Evolutionary conservation across 2,113 vertebrate genomes (phyloP).

Genomic region (Thamnophis sirtalis): DNA sequence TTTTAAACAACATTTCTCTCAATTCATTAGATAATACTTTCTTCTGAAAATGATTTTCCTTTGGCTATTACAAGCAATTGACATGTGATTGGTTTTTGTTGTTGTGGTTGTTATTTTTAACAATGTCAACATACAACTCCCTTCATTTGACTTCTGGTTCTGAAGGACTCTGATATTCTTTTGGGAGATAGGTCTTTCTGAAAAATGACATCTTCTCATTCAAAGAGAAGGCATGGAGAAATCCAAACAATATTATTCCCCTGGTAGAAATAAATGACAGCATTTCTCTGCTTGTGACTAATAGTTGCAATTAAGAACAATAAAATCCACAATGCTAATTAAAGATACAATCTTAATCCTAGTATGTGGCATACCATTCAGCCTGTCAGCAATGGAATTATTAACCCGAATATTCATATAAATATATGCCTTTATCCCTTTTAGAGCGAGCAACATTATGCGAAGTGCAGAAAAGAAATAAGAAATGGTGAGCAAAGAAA

Average conservation of each 20-base stretch:
- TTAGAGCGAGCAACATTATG: background rate
- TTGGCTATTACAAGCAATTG: background rate
- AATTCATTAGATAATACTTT: background rate
- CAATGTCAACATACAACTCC: background rate
- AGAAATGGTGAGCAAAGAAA: background rate
- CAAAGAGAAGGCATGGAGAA: background rate
- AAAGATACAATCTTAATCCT: background rate
- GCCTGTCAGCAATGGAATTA: conserved; percentile 3
- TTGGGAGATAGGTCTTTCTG: background rate
- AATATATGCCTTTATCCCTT: background rate
- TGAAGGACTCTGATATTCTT: background rate
- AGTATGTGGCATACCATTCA: background rate
- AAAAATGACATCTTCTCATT: background rate
- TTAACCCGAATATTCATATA: background rate
- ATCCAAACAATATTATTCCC: background rate
- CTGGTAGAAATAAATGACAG: background rate
- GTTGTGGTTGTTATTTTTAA: background rate
- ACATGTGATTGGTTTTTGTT: background rate
- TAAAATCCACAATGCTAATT: background rate
- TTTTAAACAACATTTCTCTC: background rate
- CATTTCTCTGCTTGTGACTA: background rate
- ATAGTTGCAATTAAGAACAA: background rate
- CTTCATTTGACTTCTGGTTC: background rate
- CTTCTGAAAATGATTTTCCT: background rate
- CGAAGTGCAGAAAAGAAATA: background rate